Conservation (phyloP, 1,140 invertebrate genomes). For the Drosophila quadrilineata region DNA sequence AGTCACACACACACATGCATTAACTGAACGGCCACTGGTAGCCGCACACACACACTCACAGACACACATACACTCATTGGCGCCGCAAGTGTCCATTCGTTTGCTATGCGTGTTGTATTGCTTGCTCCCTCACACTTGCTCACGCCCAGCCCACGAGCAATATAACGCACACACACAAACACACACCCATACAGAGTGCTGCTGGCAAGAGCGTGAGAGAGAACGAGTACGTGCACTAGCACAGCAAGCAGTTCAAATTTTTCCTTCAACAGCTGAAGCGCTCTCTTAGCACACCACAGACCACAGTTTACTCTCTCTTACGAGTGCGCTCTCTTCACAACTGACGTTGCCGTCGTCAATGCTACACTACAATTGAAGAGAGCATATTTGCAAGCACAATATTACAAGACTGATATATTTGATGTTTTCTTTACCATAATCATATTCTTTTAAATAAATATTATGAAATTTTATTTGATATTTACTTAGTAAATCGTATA, state of each 20-base stretch:
- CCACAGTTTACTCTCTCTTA: conserved; percentile 30
- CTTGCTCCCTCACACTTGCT: conserved; percentile 52
- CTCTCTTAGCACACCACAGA: background rate
- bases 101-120: conserved; percentile 55
- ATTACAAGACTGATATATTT: too few species aligned
- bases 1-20: conserved; percentile 19
- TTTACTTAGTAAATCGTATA: too few species aligned
- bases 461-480: too few species aligned
- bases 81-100: conserved; percentile 61
- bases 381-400: too few species aligned
- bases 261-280: background rate
- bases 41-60: conserved; percentile 9
- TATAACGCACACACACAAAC: conserved; percentile 16
- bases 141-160: conserved; percentile 41
- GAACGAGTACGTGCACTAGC: too few species aligned
- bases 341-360: too few species aligned
- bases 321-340: conserved; percentile 12
- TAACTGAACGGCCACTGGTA: conserved; percentile 50
- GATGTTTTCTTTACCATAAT: too few species aligned
- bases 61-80: background rate
- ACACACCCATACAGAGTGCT: background rate
- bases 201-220: background rate
- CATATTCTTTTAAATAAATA: too few species aligned
- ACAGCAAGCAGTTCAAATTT: conserved; percentile 48
- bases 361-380: too few species aligned